Base-by-base conservation (phyloP, 2,888 invertebrate species). In the Drosophila aldrichi region DNA sequence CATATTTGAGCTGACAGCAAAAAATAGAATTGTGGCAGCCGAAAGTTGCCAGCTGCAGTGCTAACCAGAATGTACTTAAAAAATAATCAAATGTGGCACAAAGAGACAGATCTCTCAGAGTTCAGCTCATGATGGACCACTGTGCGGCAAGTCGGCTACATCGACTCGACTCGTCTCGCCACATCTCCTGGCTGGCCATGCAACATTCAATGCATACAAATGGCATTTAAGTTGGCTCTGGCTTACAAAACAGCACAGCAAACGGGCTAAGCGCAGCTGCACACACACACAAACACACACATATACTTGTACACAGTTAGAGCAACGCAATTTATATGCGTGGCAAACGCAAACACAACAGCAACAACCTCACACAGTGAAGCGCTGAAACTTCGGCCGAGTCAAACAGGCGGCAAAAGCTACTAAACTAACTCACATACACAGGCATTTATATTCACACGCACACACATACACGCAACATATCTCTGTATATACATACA, bases 161-260 rank as follows among this genome's bases (percentile, higher is more conserved):
- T n/a, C 29, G 48, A 29, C 29, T n/a, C 29, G 48, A 29, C 29
- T 29, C 29, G 29, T 29, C 51, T 34, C 51, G 49, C 60, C 51
- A 20, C 34, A 14, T 34, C 18, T 74, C 68, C 76, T 79, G 43
- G 65, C 61, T 66, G 64, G 54, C 76, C 83, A 87, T 82, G 85
- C 80, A 89, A 81, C 91, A 91, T 85, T 82, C 90, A 91, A 88
- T 91, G 91, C 90, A 91, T 90, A 91, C 88, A 90, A 90, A 91
- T 90, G 85, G 80, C 89, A 88, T 89, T 90, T 87, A 91, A 91
- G 90, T 79, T 74, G 82, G 90, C 84, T 86, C 82, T 82, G 78
- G 78, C 65, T 79, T 71, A 74, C 57, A 58, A 75, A 82, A 80
- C 64, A 78, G 68, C 76, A 74, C 69, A 75, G 70, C 74, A 84